Percentiles rank a stretch among this genome's conserved stretches.
Evolutionary conservation across 2,888 invertebrate genomes (phyloP).

Genomic region (Lasius platythorax): DNA sequence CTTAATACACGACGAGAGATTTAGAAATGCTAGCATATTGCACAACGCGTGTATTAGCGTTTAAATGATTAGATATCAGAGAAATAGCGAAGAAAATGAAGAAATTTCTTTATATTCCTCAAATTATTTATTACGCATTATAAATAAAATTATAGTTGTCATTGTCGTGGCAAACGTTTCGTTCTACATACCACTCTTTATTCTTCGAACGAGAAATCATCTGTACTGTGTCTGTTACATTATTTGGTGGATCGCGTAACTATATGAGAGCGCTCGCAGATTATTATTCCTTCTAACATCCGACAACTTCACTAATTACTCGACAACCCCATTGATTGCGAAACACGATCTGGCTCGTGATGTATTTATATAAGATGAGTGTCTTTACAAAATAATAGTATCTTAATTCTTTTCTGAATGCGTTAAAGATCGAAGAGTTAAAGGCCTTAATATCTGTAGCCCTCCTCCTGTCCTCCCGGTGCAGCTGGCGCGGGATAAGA

Average conservation of each 20-base stretch:
- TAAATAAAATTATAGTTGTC: not conserved
- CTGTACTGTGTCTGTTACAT: no score
- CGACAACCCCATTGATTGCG: not conserved
- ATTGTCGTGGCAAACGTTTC: not conserved
- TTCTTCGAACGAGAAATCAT: not conserved
- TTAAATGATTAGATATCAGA: not conserved
- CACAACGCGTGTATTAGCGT: not conserved
- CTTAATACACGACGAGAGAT: not conserved
- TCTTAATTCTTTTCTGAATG: not conserved
- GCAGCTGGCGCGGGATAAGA: constrained; percentile 80
- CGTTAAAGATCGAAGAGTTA: not conserved
- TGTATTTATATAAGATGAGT: not conserved
- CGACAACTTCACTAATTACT: not conserved
- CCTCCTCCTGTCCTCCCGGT: constrained; percentile 72
- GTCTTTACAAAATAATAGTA: not conserved
- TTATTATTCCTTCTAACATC: not conserved
- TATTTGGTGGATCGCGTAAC: not conserved
- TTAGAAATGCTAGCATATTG: not conserved
- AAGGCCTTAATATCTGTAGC: constrained; percentile 78
- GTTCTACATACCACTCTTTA: not conserved
- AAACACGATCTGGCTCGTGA: not conserved
- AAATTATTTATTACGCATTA: constrained; percentile 33
- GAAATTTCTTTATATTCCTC: not conserved
- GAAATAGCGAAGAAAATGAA: not conserved
- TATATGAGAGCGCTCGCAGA: not conserved